These are phyloP conservation scores for Carterocephalus palaemon DNA, from an alignment of 2,888 invertebrate species.

Conservation along the genomic window DNA sequence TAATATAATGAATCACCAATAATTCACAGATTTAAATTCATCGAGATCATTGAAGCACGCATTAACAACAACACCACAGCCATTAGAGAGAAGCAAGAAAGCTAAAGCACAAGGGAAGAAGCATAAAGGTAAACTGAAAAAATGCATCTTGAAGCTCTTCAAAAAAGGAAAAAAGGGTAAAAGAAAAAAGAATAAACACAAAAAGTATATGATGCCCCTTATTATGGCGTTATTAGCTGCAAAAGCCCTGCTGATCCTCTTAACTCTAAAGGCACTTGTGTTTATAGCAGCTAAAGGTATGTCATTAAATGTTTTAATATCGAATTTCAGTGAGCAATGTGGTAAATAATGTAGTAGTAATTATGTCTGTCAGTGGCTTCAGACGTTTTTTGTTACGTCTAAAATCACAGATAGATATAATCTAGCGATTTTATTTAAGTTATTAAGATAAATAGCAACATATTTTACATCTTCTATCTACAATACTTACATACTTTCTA, in stretches of 20 bases:
- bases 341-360: too few relatives aligned
- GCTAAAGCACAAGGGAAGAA: conserved; percentile 28
- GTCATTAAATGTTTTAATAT: conserved; percentile 15
- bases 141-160: conserved; percentile 59
- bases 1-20: not conserved
- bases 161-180: conserved; percentile 44
- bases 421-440: too few relatives aligned
- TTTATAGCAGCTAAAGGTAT: conserved; percentile 81
- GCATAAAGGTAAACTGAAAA: conserved; percentile 47
- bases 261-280: conserved; percentile 83
- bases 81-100: conserved; percentile 26
- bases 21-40: conserved; percentile 28
- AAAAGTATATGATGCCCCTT: conserved; percentile 80
- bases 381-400: too few relatives aligned
- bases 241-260: conserved; percentile 82
- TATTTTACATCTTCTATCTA: too few relatives aligned
- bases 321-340: too few relatives aligned
- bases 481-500: too few relatives aligned
- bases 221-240: conserved; percentile 81
- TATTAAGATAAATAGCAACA: too few relatives aligned
- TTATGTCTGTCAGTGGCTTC: too few relatives aligned
- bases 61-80: conserved; percentile 19
- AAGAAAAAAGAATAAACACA: conserved; percentile 55
- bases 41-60: conserved; percentile 22
- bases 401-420: too few relatives aligned